A percentile compares a stretch with the other conserved stretches of the same genome.
Evolutionary conservation across 2,888 invertebrate species (phyloP).

Genomic region (Machimus rusticus): DNA sequence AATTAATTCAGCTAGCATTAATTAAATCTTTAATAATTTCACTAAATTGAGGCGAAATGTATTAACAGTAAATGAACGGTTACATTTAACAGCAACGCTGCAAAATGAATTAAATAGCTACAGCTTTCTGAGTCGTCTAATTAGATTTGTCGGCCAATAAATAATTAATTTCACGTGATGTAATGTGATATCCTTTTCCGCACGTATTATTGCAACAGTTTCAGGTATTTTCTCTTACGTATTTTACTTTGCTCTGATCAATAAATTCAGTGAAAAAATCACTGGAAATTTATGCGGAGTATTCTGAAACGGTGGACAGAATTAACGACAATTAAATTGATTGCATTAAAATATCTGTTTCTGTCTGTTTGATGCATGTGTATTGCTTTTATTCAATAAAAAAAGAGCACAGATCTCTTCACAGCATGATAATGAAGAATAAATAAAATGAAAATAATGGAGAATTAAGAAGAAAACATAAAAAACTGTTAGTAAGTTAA

Average conservation of each 20-base stretch:
- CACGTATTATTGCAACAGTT: not conserved
- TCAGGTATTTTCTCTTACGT: not conserved
- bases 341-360: not conserved
- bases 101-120: not conserved
- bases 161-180: not conserved
- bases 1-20: not conserved
- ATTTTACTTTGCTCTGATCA: not conserved
- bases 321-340: not conserved
- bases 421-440: not conserved
- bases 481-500: not conserved
- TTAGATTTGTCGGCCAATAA: not conserved
- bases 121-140: not conserved
- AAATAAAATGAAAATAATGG: not conserved
- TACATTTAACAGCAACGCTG: not conserved
- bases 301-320: not conserved
- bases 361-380: constrained; percentile 17
- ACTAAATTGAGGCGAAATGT: not conserved
- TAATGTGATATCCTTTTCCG: not conserved
- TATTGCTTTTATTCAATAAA: not conserved
- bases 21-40: not conserved
- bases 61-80: too few species aligned
- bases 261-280: not conserved
- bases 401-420: not conserved
- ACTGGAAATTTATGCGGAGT: not conserved
- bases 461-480: not conserved